phyloP scores from a whole-genome alignment of 2,113 vertebrate genomes.

The Pipra filicauda region DNA sequence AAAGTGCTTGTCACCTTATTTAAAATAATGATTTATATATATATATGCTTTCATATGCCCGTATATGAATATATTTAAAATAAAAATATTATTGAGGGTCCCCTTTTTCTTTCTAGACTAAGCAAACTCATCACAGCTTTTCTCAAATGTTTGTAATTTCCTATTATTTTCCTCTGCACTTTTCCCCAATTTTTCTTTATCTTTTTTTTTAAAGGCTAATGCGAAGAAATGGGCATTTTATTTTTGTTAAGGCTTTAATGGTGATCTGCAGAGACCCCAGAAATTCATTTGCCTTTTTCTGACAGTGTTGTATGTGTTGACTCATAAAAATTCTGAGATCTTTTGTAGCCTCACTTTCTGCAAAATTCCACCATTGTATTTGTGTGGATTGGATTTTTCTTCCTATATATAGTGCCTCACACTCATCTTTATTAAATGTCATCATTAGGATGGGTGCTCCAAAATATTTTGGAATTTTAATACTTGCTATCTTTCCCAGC shows the following conservation, averaged over 20 bases:
- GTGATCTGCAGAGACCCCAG: not conserved
- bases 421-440: conserved; percentile 32
- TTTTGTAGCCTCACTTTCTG: not conserved
- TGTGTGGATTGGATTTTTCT: not conserved
- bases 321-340: not conserved
- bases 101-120: not conserved
- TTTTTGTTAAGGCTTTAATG: not conserved
- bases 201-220: not conserved
- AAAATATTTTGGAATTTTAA: conserved; percentile 40
- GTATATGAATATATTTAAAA: not conserved
- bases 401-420: not conserved
- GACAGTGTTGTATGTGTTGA: not conserved
- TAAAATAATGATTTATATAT: not conserved
- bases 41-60: not conserved
- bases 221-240: not conserved
- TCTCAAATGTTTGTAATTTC: not conserved
- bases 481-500: not conserved
- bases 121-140: not conserved
- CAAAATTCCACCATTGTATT: not conserved
- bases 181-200: not conserved
- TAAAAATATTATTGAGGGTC: not conserved
- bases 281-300: not conserved
- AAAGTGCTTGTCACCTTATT: not conserved
- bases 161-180: not conserved
- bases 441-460: conserved; percentile 7